Conservation (phyloP, 2,888 invertebrate species). For the Caenorhabditis zanzibari region DNA sequence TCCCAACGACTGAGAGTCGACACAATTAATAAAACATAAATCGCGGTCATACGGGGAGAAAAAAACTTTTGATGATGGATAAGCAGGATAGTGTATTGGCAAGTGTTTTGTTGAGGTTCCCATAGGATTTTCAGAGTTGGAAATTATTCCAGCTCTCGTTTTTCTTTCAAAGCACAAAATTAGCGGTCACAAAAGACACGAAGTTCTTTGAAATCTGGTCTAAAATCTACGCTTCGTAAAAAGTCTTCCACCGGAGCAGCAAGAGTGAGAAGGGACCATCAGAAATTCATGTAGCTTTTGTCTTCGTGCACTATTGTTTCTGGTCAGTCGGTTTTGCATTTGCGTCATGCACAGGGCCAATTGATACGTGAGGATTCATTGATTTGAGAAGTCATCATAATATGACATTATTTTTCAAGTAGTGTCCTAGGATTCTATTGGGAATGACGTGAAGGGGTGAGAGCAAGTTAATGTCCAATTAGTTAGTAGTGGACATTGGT, state of each 20-base stretch:
- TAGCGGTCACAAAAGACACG: conserved; percentile 3
- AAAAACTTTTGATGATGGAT: not conserved
- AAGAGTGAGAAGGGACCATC: conserved; percentile 35
- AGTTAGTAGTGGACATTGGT: no score
- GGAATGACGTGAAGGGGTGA: conserved; percentile 15
- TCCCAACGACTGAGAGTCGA: conserved; percentile 17
- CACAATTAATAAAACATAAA: conserved; percentile 57
- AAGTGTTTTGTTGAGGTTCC: conserved; percentile 20
- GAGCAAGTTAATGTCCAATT: not conserved
- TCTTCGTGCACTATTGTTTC: conserved; percentile 55
- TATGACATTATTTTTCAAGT: not conserved
- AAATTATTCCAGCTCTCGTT: conserved; percentile 11
- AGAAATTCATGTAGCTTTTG: conserved; percentile 64
- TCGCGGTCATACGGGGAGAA: conserved; percentile 44
- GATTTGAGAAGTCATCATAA: conserved; percentile 3
- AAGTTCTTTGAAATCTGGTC: conserved; percentile 57
- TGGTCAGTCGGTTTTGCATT: conserved; percentile 45
- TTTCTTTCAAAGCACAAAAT: conserved; percentile 16
- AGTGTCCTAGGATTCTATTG: not conserved
- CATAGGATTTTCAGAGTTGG: not conserved
- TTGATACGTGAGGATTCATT: conserved; percentile 49
- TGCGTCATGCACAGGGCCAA: conserved; percentile 40
- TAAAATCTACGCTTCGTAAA: conserved; percentile 35
- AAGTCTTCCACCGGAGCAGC: conserved; percentile 12
- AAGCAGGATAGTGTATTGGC: conserved; percentile 32